phyloP scores from a whole-genome alignment of 2,888 invertebrate species.

The Platerodrilus igneus region DNA sequence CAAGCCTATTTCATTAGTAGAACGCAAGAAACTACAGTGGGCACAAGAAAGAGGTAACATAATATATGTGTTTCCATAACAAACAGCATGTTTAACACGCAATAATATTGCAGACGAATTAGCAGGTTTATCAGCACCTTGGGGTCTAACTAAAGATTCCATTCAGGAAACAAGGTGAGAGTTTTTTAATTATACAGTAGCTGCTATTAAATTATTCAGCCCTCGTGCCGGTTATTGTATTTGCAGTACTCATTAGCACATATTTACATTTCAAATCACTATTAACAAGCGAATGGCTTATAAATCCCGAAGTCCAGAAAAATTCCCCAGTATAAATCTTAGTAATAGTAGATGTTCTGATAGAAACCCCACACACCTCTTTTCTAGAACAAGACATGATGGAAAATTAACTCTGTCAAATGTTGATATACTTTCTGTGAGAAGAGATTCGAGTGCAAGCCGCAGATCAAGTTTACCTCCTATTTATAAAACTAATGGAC shows the following conservation, averaged over 20 bases:
- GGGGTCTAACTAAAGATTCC: slow-evolving; percentile 50
- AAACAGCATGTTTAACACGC: neutral
- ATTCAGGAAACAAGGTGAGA: slow-evolving; percentile 17
- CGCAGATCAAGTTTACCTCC: slow-evolving; percentile 44
- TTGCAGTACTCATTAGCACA: slow-evolving; percentile 5
- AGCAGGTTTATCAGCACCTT: slow-evolving; percentile 71
- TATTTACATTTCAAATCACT: slow-evolving; percentile 16
- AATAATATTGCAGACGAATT: slow-evolving; percentile 66
- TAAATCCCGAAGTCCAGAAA: slow-evolving; percentile 15
- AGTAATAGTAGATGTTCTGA: slow-evolving; percentile 19
- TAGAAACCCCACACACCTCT: slow-evolving; percentile 23
- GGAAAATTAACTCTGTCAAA: slow-evolving; percentile 32
- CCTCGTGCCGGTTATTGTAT: slow-evolving; percentile 10
- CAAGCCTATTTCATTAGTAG: slow-evolving; percentile 61
- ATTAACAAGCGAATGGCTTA: slow-evolving; percentile 15
- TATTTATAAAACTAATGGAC: slow-evolving; percentile 40
- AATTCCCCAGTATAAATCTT: slow-evolving; percentile 18
- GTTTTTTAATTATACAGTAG: slow-evolving; percentile 7
- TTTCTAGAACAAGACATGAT: slow-evolving; percentile 35
- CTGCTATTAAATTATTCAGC: slow-evolving; percentile 5
- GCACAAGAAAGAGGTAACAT: slow-evolving; percentile 80
- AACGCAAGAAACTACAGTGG: slow-evolving; percentile 90
- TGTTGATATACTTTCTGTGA: slow-evolving; percentile 30
- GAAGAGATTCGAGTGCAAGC: slow-evolving; percentile 27
- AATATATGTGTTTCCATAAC: neutral